Conservation (phyloP, 2,113 vertebrate genomes). For the Lepus americanus region DNA sequence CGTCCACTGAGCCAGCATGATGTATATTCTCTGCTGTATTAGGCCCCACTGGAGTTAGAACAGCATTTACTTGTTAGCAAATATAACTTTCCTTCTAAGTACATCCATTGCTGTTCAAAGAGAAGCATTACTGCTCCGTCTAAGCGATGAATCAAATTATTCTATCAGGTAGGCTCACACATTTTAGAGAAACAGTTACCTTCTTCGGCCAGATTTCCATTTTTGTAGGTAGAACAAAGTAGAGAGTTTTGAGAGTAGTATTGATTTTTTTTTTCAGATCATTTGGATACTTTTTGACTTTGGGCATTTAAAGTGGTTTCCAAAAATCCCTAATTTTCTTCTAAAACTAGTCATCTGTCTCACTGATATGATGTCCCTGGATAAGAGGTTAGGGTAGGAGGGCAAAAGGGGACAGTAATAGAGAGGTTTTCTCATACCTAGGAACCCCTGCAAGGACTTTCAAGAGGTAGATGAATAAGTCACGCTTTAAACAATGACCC, state of each 20-base stretch:
- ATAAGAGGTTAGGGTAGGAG: not conserved
- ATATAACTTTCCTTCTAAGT: not conserved
- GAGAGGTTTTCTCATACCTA: not conserved
- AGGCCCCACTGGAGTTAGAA: not conserved
- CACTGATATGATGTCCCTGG: not conserved
- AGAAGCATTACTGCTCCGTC: not conserved
- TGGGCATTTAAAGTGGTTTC: not conserved
- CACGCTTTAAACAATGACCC: not conserved
- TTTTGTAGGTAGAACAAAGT: not conserved
- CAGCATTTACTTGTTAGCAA: not conserved
- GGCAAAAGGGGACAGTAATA: not conserved
- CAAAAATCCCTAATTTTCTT: conserved; percentile 11
- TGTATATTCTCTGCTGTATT: not conserved
- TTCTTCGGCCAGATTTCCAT: not conserved
- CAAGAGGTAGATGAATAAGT: not conserved
- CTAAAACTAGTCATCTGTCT: conserved; percentile 16
- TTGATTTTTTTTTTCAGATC: not conserved
- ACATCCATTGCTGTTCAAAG: not conserved
- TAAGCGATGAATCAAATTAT: not conserved
- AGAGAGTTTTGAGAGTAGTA: conserved; percentile 24
- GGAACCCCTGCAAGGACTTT: not conserved
- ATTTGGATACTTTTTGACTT: not conserved
- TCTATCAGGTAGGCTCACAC: not conserved
- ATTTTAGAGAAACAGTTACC: not conserved
- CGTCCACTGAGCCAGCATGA: not conserved